Conservation (phyloP, 1,140 invertebrate genomes). For the Anoplolepis gracilipes region DNA sequence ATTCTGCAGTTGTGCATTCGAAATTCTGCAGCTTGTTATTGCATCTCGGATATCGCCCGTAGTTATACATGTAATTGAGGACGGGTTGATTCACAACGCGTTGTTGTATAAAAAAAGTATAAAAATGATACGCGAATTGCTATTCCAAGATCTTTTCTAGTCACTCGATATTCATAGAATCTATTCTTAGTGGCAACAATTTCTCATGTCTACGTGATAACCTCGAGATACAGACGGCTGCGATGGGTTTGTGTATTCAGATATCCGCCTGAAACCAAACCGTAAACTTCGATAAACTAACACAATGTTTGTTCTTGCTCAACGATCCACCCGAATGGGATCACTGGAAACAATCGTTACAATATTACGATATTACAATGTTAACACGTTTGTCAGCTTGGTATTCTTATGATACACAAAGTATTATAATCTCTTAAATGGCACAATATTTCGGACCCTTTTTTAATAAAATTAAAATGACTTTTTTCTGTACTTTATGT, state of each 20-base stretch:
- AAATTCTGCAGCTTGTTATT: background rate
- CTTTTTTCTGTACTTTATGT: background rate
- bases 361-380: background rate
- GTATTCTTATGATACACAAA: no score
- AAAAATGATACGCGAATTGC: background rate
- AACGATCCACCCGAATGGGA: background rate
- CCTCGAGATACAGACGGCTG: background rate
- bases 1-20: background rate
- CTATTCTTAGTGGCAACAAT: constrained; percentile 54
- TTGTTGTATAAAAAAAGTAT: constrained; percentile 1
- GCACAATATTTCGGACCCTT: background rate
- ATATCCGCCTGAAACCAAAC: constrained; percentile 44
- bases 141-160: background rate
- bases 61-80: constrained; percentile 7
- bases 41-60: background rate
- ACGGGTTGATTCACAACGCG: background rate
- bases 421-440: background rate
- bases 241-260: constrained; percentile 44
- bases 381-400: no score
- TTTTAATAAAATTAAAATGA: background rate
- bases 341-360: background rate
- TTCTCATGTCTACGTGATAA: constrained; percentile 41
- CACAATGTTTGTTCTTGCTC: constrained; percentile 42
- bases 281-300: constrained; percentile 61
- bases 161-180: constrained; percentile 59